Evolutionary conservation across 1,140 invertebrate genomes (phyloP).

Genomic region (Ganaspis sp.): DNA sequence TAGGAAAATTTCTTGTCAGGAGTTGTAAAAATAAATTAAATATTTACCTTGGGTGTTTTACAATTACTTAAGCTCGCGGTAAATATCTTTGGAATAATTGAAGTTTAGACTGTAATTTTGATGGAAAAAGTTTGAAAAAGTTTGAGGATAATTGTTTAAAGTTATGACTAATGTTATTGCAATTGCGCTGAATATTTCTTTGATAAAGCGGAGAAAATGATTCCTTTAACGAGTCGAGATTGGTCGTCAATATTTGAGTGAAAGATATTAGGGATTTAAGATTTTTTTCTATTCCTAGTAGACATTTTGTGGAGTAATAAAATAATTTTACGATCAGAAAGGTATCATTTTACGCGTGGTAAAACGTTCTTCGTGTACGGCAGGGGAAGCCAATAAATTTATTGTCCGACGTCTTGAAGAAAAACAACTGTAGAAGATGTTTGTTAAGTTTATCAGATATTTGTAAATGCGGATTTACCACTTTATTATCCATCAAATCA

Average conservation of each 20-base stretch:
- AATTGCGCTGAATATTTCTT: neutral
- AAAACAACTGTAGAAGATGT: neutral
- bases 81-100: no score
- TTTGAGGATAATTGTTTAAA: no score
- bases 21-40: no score
- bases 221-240: neutral
- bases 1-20: neutral
- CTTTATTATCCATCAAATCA: neutral
- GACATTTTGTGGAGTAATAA: neutral
- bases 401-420: neutral
- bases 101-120: no score
- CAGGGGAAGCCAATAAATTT: neutral
- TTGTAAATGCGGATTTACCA: neutral
- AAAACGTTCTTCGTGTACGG: neutral
- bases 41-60: no score
- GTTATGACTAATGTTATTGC: neutral
- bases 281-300: neutral
- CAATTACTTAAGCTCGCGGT: no score
- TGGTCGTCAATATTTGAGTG: neutral
- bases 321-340: conserved; percentile 20
- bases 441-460: neutral
- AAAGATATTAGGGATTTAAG: neutral
- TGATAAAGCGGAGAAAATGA: neutral
- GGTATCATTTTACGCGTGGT: conserved; percentile 17
- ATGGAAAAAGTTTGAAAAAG: no score